Base-by-base conservation (phyloP, 2,797 vertebrate genomes). In the Centroberyx gerrardi region DNA sequence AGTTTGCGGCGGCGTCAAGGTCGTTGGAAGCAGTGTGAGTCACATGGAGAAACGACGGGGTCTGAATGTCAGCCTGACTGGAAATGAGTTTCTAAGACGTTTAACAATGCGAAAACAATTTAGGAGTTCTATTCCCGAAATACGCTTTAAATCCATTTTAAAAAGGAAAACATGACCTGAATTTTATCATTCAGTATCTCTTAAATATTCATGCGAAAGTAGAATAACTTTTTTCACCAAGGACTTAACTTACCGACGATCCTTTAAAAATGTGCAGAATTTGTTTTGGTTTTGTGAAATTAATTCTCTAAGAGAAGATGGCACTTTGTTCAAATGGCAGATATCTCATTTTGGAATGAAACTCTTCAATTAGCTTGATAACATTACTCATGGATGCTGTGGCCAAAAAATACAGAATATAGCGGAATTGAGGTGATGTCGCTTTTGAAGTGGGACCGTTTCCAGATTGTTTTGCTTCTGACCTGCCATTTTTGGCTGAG, bases 1-100 rank as follows among this genome's bases (percentile, higher is more conserved):
- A 79, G 66, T 82, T 22, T 48, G 61, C 62, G 29, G 69, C 68
- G 55, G 84, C 78, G 54, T 77, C 77, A 84, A 87, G 87, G 88
- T 90, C 77, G 58, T 62, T 56, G 0, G 4, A 79, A 60, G 69
- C 14, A 12, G 58, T n/a, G 4, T 22, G 68, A 48, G 62, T 51
- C 42, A 36, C 66, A 60, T 44, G 6, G 58, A 61, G 55, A 81
- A 40, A 42, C 27, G 18, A 52, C 1, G 4, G 52, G 36, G 22
- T 68, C 40, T 66, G 33, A 29, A 56, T 7, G 13, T 44, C 38
- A 17, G 14, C 17, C 13, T 6, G 7, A 44, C 14, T 22, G 18
- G 14, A 17, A 48, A 48, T 48, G 8, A 22, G 31, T 48, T 51
- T 53, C 27, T 2, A 33, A 31, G 48, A 14, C 40, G 15, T 49